phyloP scores from a whole-genome alignment of 2,888 invertebrate species.

The Zelleria hepariella region DNA sequence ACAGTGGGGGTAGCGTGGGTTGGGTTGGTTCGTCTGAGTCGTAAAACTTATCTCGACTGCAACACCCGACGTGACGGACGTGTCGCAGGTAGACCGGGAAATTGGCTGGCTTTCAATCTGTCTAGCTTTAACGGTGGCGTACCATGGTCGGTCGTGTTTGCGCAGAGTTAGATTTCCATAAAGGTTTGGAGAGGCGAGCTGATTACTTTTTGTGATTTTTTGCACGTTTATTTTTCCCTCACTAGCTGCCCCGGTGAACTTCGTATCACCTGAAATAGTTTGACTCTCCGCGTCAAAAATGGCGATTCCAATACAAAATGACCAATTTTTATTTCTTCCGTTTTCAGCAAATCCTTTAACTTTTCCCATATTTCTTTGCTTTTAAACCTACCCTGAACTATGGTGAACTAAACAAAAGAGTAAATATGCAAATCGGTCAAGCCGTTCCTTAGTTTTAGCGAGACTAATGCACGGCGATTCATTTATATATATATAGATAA shows the following conservation, averaged over 20 bases:
- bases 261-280: not conserved
- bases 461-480: too few relatives aligned
- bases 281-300: too few relatives aligned
- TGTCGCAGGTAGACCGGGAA: not conserved
- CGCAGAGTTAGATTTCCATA: not conserved
- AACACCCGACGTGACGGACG: not conserved
- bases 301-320: too few relatives aligned
- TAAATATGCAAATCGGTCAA: too few relatives aligned
- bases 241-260: not conserved
- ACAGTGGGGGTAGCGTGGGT: not conserved
- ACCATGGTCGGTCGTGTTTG: not conserved
- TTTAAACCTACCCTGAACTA: too few relatives aligned
- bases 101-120: not conserved
- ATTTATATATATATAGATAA: too few relatives aligned
- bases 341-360: too few relatives aligned
- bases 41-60: conserved; percentile 4
- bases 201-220: too few relatives aligned
- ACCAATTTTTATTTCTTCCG: too few relatives aligned
- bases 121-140: not conserved
- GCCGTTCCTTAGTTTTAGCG: too few relatives aligned
- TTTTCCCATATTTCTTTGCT: too few relatives aligned
- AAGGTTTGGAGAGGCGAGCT: not conserved
- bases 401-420: too few relatives aligned
- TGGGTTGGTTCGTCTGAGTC: conserved; percentile 46
- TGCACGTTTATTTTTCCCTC: not conserved